Evolutionary conservation across 2,113 vertebrate genomes (phyloP).

Genomic region (Tinamus guttatus): DNA sequence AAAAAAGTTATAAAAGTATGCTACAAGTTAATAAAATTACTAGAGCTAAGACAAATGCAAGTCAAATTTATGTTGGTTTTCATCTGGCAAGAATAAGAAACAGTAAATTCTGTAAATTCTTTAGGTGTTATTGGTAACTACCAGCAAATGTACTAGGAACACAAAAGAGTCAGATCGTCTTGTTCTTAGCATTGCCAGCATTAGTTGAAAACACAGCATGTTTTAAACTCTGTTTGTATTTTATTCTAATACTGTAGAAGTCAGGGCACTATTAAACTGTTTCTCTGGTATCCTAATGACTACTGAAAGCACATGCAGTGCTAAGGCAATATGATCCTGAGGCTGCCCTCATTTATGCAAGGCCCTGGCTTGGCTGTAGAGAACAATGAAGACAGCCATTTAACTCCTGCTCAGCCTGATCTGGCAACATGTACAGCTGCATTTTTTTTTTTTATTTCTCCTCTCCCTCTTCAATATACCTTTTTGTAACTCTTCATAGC

Average conservation of each 20-base stretch:
- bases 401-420: not conserved
- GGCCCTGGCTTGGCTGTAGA: not conserved
- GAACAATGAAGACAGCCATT: not conserved
- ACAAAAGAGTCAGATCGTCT: not conserved
- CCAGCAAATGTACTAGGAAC: not conserved
- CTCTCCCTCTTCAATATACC: not conserved
- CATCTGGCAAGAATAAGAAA: not conserved
- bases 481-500: not conserved
- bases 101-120: not conserved
- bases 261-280: not conserved
- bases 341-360: not conserved
- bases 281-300: not conserved
- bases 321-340: not conserved
- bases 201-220: not conserved
- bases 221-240: not conserved
- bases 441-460: not conserved
- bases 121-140: not conserved
- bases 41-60: not conserved
- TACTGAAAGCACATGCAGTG: not conserved
- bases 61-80: not conserved
- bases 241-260: not conserved
- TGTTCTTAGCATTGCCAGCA: not conserved
- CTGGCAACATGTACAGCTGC: not conserved
- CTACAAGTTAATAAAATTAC: not conserved
- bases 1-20: not conserved